phyloP scores from a whole-genome alignment of 2,113 vertebrate genomes.

The Rhinolophus sinicus region DNA sequence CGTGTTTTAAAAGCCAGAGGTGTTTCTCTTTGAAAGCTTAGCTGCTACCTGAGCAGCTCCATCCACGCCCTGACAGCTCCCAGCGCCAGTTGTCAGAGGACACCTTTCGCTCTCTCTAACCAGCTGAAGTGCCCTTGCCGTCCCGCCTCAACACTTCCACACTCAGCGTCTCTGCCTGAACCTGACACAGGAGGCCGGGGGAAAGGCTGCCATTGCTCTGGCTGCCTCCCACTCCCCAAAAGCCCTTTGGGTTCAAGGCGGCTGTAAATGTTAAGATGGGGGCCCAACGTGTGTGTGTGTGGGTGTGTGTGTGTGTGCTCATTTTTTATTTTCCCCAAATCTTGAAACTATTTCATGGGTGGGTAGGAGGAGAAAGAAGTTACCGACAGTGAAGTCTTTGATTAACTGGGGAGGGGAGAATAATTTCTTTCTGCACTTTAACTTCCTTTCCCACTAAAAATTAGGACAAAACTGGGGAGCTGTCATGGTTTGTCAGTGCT shows the following conservation, averaged over 20 bases:
- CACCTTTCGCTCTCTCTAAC: background rate
- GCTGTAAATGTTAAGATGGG: background rate
- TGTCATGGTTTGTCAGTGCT: background rate
- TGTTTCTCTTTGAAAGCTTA: constrained; percentile 33
- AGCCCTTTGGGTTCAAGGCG: background rate
- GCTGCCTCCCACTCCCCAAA: background rate
- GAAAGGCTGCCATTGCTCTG: background rate
- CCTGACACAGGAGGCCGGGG: background rate
- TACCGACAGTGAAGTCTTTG: background rate
- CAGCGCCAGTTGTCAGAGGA: constrained; percentile 21
- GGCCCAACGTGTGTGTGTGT: background rate
- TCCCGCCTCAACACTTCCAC: background rate
- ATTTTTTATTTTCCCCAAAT: constrained; percentile 26
- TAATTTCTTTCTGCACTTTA: background rate
- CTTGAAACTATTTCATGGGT: background rate
- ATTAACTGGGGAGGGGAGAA: background rate
- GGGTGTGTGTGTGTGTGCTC: background rate
- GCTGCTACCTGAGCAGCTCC: background rate
- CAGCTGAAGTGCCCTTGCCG: background rate
- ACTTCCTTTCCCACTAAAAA: background rate
- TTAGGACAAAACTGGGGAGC: background rate
- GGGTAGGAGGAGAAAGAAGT: background rate
- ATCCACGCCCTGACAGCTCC: background rate
- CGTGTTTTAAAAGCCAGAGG: constrained; percentile 37
- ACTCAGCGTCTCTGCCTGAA: background rate